Percentiles rank a stretch among this genome's conserved stretches.
These are phyloP conservation scores for Yponomeuta cagnagella DNA, from an alignment of 2,888 invertebrate species.

Conservation along the genomic window DNA sequence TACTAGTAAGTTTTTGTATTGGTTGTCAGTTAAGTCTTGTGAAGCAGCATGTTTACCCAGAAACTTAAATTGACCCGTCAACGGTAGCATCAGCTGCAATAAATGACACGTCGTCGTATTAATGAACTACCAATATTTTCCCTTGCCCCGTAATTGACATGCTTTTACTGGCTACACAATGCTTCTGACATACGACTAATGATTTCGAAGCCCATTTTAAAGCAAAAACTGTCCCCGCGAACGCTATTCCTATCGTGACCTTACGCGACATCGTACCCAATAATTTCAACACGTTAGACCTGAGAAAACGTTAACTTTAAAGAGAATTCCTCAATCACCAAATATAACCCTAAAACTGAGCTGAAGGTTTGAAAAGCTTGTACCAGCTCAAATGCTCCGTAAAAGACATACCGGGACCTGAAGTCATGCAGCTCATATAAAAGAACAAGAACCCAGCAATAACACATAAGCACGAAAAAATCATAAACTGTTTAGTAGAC, in stretches of 20 bases:
- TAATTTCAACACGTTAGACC: too few species aligned
- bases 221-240: conserved; percentile 31
- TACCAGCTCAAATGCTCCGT: too few species aligned
- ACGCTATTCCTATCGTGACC: neutral
- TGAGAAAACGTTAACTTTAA: too few species aligned
- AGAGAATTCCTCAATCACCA: too few species aligned
- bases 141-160: conserved; percentile 59
- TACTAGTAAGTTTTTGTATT: too few species aligned
- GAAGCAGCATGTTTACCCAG: neutral
- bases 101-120: conserved; percentile 30
- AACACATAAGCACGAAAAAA: too few species aligned
- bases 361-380: too few species aligned
- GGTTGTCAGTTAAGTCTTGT: too few species aligned
- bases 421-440: neutral
- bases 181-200: conserved; percentile 49
- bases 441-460: neutral
- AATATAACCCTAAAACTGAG: too few species aligned
- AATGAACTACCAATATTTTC: conserved; percentile 57
- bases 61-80: neutral
- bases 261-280: neutral
- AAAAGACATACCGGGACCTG: neutral
- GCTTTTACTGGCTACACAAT: conserved; percentile 49
- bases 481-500: too few species aligned
- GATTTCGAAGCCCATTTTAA: conserved; percentile 39
- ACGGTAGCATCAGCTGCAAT: neutral